Percentiles rank a stretch among this genome's conserved stretches.
Conservation (phyloP, 1,140 invertebrate species). For the Caenorhabditis latens region DNA sequence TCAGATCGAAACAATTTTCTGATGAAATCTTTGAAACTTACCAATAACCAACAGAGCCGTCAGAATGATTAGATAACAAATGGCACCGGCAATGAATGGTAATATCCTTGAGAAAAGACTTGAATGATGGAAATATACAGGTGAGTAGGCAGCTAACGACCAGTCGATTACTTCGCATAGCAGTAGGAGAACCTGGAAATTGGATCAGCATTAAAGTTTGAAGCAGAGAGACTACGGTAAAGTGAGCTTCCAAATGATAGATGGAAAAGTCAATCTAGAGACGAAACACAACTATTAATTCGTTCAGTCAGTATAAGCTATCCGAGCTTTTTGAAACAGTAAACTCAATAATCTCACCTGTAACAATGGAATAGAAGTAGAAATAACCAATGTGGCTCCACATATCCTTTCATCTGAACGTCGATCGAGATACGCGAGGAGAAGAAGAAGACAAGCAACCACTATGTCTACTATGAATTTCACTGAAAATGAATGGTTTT, state of each 20-base stretch:
- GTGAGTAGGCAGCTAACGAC: constrained; percentile 58
- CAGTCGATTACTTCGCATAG: constrained; percentile 58
- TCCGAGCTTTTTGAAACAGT: background rate
- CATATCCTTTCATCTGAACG: constrained; percentile 43
- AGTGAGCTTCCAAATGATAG: no score
- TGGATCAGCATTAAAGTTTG: background rate
- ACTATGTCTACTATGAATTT: constrained; percentile 61
- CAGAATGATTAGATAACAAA: constrained; percentile 50
- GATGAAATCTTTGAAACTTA: background rate
- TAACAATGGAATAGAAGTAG: constrained; percentile 54
- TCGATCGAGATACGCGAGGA: constrained; percentile 45
- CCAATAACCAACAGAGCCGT: constrained; percentile 52
- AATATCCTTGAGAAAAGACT: constrained; percentile 40
- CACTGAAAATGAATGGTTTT: constrained; percentile 35
- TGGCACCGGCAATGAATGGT: constrained; percentile 52
- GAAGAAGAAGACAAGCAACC: constrained; percentile 36
- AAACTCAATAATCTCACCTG: constrained; percentile 50
- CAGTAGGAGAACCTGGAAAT: constrained; percentile 49
- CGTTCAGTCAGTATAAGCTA: no score
- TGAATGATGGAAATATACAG: constrained; percentile 60
- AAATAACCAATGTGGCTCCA: constrained; percentile 47
- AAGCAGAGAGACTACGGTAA: background rate
- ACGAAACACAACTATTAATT: no score
- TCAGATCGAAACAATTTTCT: background rate
- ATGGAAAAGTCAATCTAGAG: no score